Conservation (phyloP, 2,888 invertebrate species). For the Glyphotaelius pellucidus region DNA sequence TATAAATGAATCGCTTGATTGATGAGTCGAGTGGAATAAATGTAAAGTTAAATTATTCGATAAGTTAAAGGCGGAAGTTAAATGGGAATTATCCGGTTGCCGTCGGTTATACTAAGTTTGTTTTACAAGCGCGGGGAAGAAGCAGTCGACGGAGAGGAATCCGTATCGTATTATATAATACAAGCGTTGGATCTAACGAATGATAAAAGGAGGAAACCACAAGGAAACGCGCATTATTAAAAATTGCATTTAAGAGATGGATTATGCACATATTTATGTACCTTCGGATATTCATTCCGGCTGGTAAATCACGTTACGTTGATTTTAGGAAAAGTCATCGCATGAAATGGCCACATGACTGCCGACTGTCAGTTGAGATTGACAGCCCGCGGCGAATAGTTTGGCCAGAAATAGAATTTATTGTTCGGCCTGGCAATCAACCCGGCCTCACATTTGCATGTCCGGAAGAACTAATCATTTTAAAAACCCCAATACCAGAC, state of each 20-base stretch:
- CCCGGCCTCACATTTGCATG: slow-evolving; percentile 61
- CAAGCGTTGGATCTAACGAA: neutral
- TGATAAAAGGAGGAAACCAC: neutral
- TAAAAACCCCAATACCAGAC: slow-evolving; percentile 30
- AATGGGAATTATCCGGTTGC: slow-evolving; percentile 80
- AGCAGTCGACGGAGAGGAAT: slow-evolving; percentile 46
- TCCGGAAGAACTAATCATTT: slow-evolving; percentile 58
- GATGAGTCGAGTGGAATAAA: slow-evolving; percentile 80
- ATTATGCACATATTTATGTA: neutral
- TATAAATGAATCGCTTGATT: slow-evolving; percentile 74
- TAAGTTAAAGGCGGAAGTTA: slow-evolving; percentile 80
- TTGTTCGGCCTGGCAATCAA: slow-evolving; percentile 51
- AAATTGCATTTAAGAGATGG: neutral
- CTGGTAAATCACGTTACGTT: neutral
- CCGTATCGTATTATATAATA: slow-evolving; percentile 9
- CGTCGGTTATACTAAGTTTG: slow-evolving; percentile 71
- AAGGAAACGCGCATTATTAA: neutral
- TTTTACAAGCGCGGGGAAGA: slow-evolving; percentile 63
- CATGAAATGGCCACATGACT: slow-evolving; percentile 12
- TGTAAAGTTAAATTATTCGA: slow-evolving; percentile 80
- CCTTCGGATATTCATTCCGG: neutral
- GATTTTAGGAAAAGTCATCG: neutral
- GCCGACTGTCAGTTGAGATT: slow-evolving; percentile 22
- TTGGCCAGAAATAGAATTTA: slow-evolving; percentile 9
- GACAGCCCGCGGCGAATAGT: slow-evolving; percentile 12